Percentiles rank a stretch among this genome's conserved stretches.
Conservation (phyloP, 2,888 invertebrate species). For the Melanostoma scalare region DNA sequence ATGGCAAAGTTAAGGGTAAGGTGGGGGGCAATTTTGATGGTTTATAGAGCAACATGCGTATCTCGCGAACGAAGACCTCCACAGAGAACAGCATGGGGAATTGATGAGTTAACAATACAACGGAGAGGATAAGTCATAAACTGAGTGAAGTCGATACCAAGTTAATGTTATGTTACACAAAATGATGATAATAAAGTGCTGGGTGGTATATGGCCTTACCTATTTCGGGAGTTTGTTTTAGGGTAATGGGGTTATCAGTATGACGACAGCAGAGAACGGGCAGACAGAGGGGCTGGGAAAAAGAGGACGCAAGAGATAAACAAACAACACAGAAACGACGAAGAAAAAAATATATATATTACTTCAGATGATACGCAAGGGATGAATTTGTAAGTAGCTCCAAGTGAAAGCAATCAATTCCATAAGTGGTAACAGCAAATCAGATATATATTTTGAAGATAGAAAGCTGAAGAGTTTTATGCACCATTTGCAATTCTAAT, state of each 20-base stretch:
- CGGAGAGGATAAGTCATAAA: constrained; percentile 65
- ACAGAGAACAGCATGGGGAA: constrained; percentile 28
- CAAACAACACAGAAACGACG: background rate
- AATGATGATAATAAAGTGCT: constrained; percentile 31
- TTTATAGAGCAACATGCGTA: constrained; percentile 46
- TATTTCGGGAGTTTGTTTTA: background rate
- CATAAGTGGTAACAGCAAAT: constrained; percentile 28
- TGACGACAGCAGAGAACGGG: background rate
- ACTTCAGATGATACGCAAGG: constrained; percentile 51
- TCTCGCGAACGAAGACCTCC: background rate
- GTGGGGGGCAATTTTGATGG: constrained; percentile 24
- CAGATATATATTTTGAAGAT: background rate
- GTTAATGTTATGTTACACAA: constrained; percentile 67
- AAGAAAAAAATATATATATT: constrained; percentile 1
- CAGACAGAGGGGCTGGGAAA: background rate
- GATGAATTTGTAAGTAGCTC: constrained; percentile 52
- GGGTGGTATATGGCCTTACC: constrained; percentile 7
- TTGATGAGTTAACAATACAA: constrained; percentile 68
- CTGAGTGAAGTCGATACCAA: constrained; percentile 62
- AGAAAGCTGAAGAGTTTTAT: constrained; percentile 16
- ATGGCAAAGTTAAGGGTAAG: background rate
- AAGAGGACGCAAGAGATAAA: constrained; percentile 2
- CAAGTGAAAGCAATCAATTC: constrained; percentile 48
- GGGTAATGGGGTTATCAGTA: constrained; percentile 4
- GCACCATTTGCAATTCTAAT: constrained; percentile 60